A percentile compares a stretch with the other conserved stretches of the same genome.
phyloP scores from a whole-genome alignment of 2,888 invertebrate genomes.

The Acleris literana region DNA sequence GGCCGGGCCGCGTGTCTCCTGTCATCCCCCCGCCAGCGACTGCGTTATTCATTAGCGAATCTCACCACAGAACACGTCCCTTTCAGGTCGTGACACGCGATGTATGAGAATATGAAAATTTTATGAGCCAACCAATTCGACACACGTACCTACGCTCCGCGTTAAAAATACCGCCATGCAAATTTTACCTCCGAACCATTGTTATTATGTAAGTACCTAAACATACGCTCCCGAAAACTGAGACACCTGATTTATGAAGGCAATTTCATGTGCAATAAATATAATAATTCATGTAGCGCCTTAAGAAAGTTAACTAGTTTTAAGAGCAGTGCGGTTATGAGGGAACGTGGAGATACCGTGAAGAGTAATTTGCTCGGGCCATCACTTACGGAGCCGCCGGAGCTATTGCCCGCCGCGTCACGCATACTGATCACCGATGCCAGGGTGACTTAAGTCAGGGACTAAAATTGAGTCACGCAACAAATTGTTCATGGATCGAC shows the following conservation, averaged over 20 bases:
- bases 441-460: conserved; percentile 24
- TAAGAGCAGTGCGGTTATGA: conserved; percentile 14
- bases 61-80: conserved; percentile 49
- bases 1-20: conserved; percentile 22
- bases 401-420: conserved; percentile 36
- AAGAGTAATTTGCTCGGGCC: conserved; percentile 34
- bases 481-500: conserved; percentile 36
- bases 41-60: conserved; percentile 54
- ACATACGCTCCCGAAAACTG: neutral
- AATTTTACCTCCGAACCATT: conserved; percentile 16
- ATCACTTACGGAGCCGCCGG: conserved; percentile 31
- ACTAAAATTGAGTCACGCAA: conserved; percentile 40
- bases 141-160: conserved; percentile 34
- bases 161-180: conserved; percentile 34
- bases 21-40: conserved; percentile 24
- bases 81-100: conserved; percentile 42
- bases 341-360: conserved; percentile 25
- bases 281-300: neutral
- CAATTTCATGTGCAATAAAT: neutral
- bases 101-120: conserved; percentile 46
- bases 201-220: conserved; percentile 3
- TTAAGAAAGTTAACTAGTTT: conserved; percentile 21
- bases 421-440: conserved; percentile 38
- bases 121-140: conserved; percentile 34
- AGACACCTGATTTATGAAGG: neutral